These are phyloP conservation scores for Anguilla anguilla DNA, from an alignment of 2,797 vertebrate species.

Conservation along the genomic window DNA sequence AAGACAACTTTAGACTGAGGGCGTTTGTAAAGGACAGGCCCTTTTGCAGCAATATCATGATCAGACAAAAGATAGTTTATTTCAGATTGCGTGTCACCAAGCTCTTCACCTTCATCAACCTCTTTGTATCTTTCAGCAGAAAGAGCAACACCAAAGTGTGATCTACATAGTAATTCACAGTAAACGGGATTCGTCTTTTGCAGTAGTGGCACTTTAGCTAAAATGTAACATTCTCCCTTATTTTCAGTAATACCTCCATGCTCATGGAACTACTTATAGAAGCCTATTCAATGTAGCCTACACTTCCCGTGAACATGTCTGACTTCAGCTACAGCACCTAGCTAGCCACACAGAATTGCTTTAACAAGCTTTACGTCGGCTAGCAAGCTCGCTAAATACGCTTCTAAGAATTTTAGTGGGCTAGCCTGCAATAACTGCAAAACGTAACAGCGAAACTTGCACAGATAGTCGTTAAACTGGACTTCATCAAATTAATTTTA, in stretches of 20 bases:
- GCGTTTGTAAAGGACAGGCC: conserved; percentile 36
- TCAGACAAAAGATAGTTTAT: background rate
- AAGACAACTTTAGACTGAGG: conserved; percentile 48
- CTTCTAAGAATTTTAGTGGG: background rate
- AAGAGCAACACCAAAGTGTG: background rate
- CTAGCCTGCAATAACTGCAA: background rate
- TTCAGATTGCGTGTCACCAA: background rate
- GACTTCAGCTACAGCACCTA: background rate
- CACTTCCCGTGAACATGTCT: background rate
- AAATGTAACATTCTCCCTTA: background rate
- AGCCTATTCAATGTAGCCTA: background rate
- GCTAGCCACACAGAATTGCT: background rate
- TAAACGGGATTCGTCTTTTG: background rate
- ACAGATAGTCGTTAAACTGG: background rate
- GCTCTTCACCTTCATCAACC: background rate
- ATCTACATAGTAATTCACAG: background rate
- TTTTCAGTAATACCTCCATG: background rate
- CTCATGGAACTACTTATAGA: background rate
- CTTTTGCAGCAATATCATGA: conserved; percentile 13
- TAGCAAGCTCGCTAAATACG: background rate
- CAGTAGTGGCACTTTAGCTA: background rate
- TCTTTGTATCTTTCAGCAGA: background rate
- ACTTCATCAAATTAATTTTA: background rate
- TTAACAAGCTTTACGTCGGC: background rate
- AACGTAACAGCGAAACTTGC: background rate